Evolutionary conservation across 2,797 vertebrate genomes (phyloP).

Genomic region (Alosa sapidissima): DNA sequence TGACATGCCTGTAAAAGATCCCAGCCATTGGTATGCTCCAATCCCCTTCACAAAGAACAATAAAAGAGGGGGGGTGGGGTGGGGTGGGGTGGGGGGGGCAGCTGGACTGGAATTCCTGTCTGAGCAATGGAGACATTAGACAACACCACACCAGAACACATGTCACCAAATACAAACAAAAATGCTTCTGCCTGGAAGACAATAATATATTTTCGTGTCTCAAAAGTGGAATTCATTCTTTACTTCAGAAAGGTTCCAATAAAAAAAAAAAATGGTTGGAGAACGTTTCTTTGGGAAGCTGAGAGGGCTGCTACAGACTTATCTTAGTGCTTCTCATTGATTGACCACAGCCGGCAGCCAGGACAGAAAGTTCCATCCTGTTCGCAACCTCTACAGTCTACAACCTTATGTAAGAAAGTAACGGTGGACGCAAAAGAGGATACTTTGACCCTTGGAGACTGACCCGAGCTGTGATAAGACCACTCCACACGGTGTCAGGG

Average conservation of each 20-base stretch:
- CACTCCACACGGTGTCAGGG: slow-evolving; percentile 39
- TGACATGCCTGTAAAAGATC: slow-evolving; percentile 53
- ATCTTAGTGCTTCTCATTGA: not conserved
- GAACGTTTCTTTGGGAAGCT: not conserved
- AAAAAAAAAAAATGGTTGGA: not conserved
- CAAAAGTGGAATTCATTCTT: too few species aligned
- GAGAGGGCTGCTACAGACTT: not conserved
- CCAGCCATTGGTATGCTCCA: slow-evolving; percentile 42
- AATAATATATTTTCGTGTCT: too few species aligned
- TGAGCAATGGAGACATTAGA: not conserved
- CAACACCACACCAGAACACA: slow-evolving; percentile 9
- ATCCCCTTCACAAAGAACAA: slow-evolving; percentile 52
- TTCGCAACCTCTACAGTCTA: too few species aligned
- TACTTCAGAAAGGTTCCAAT: not conserved
- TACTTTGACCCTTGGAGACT: slow-evolving; percentile 58
- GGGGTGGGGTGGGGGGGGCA: slow-evolving; percentile 15
- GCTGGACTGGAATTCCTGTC: slow-evolving; percentile 4
- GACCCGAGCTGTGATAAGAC: slow-evolving; percentile 57
- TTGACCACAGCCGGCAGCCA: too few species aligned
- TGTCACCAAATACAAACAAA: not conserved
- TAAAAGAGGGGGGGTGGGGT: not conserved
- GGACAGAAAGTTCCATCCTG: too few species aligned
- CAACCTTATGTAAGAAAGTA: slow-evolving; percentile 53
- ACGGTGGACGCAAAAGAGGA: slow-evolving; percentile 57
- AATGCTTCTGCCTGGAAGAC: not conserved